A percentile compares a stretch with the other conserved stretches of the same genome.
phyloP scores from a whole-genome alignment of 2,797 vertebrate species.

The Heteromormyrus szaboi region DNA sequence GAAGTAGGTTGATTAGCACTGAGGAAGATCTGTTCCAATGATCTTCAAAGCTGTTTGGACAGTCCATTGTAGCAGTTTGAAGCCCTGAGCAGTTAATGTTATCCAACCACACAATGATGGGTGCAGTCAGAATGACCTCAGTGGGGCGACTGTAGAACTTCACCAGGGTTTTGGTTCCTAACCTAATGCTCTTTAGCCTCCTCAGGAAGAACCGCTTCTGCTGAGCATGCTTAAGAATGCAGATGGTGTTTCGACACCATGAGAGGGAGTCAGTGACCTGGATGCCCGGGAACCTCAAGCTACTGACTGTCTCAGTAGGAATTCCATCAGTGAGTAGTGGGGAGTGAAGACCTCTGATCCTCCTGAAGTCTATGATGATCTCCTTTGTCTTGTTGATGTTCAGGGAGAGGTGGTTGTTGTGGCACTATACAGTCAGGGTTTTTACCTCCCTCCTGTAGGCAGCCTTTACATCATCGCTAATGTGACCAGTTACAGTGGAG shows the following conservation, averaged over 20 bases:
- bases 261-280: not conserved
- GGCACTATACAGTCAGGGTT: not conserved
- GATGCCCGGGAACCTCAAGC: not conserved
- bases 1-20: not conserved
- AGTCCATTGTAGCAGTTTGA: not conserved
- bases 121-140: not conserved
- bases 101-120: not conserved
- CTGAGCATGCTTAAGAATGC: not conserved
- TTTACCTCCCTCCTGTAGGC: not conserved
- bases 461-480: not conserved
- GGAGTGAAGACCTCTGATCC: not conserved
- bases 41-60: not conserved
- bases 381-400: not conserved
- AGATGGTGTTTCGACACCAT: not conserved
- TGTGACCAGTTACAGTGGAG: not conserved
- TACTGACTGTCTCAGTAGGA: not conserved
- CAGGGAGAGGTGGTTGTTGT: not conserved
- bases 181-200: not conserved
- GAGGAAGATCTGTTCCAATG: not conserved
- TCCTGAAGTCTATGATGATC: not conserved
- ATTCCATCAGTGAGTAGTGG: not conserved
- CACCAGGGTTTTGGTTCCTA: not conserved
- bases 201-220: not conserved
- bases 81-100: not conserved
- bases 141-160: not conserved